Base-by-base conservation (phyloP, 2,888 invertebrate genomes). In the Amiota mariae region DNA sequence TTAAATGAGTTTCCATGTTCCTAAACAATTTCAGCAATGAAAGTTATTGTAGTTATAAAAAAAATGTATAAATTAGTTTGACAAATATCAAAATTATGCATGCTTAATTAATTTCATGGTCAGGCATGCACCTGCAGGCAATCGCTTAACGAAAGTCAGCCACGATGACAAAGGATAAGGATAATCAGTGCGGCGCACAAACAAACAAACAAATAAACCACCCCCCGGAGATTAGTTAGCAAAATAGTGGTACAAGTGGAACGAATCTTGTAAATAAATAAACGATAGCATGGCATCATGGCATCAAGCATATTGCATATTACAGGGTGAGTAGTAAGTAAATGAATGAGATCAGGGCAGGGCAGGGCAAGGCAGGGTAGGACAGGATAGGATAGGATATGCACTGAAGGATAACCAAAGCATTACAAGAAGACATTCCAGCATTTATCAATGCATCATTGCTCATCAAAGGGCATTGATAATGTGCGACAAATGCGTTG, bases 131-230 rank as follows among this genome's bases (percentile, higher is more conserved):
- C 71, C 71, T 71, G 71, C 71, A 71, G 49, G 54, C 54, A 18
- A 20, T 18, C 47, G 57, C 46, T 59, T 61, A 59, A 20, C 48
- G 24, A 66, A 66, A 15, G 64, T 48, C 64, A 64, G 57, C n/a
- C n/a, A 61, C 24, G 18, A 13, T 12, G 24, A 63, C 66, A 8
- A 24, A 66, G 66, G 10, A 24, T 12, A 49, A 51, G 51, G 51
- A 51, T 51, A 67, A 67, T 67, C 67, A 20, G 11, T 51, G 67
- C 24, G 20, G 67, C 67, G 51, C 9, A 49, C 18, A 57, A 51
- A 49, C 51, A 67, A 67, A 24, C 24, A 36, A 36, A 67, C 80
- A 88, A 89, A 89, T 82, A 89, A 89, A 88, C 89, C 87, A 89
- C 88, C 88, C 88, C 88, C 89, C 77, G 73, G 70, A 74, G 84